These are phyloP conservation scores for Dendrolimus pini DNA, from an alignment of 2,888 invertebrate genomes.

Conservation along the genomic window DNA sequence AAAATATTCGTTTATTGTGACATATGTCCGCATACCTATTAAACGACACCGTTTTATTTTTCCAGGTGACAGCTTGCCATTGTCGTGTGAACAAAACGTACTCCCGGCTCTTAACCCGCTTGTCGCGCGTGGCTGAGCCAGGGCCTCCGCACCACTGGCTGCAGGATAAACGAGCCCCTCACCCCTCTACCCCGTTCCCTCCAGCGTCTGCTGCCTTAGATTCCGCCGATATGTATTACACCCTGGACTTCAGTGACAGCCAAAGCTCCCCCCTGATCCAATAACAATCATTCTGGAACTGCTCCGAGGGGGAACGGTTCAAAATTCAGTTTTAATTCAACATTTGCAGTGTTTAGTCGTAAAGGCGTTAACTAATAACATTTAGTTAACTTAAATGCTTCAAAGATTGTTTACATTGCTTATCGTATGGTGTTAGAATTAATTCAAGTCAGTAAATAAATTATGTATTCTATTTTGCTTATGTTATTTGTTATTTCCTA, in stretches of 20 bases:
- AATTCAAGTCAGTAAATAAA: too few species aligned
- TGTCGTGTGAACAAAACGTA: constrained; percentile 88
- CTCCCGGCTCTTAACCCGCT: constrained; percentile 77
- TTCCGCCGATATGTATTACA: constrained; percentile 86
- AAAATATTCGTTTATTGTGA: too few species aligned
- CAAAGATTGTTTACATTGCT: neutral
- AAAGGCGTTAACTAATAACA: neutral
- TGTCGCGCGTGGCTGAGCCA: constrained; percentile 53
- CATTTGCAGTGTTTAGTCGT: neutral
- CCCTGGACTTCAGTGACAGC: constrained; percentile 86
- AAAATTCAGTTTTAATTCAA: constrained; percentile 52
- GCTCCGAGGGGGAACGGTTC: constrained; percentile 70
- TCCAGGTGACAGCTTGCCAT: constrained; percentile 85
- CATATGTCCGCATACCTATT: too few species aligned
- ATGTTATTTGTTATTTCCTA: too few species aligned
- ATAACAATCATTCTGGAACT: constrained; percentile 74
- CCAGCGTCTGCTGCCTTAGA: constrained; percentile 73
- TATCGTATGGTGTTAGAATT: neutral
- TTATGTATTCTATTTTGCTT: too few species aligned
- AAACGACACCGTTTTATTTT: constrained; percentile 7
- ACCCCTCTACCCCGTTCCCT: constrained; percentile 29
- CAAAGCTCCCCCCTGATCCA: constrained; percentile 86
- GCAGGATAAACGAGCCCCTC: constrained; percentile 69
- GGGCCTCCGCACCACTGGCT: constrained; percentile 76
- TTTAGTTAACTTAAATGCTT: neutral